A percentile compares a stretch with the other conserved stretches of the same genome.
Evolutionary conservation across 1,140 invertebrate genomes (phyloP).

Genomic region (Tetragnatha versicolor): DNA sequence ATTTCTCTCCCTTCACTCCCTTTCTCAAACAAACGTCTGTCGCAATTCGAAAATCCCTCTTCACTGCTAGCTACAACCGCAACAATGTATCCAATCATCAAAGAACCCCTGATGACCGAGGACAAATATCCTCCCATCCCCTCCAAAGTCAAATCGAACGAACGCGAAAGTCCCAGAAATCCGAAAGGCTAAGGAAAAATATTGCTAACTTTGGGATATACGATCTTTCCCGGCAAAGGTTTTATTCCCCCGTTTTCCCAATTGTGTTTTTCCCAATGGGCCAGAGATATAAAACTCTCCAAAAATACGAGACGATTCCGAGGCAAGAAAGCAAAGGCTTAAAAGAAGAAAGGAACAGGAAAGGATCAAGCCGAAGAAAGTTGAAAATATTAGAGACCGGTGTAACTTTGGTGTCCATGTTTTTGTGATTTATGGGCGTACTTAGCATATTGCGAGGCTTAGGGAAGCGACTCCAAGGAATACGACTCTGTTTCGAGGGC

Average conservation of each 20-base stretch:
- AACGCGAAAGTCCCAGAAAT: neutral
- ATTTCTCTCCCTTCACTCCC: too few species aligned
- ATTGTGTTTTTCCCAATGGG: conserved; percentile 31
- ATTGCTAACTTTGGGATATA: neutral
- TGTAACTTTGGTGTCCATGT: conserved; percentile 30
- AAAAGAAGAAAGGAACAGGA: neutral
- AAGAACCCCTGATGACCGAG: too few species aligned
- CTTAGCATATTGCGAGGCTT: conserved; percentile 35
- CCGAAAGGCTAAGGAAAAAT: neutral
- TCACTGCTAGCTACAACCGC: too few species aligned
- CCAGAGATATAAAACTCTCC: conserved; percentile 29
- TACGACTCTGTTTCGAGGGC: neutral
- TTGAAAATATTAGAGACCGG: conserved; percentile 40
- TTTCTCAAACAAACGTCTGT: too few species aligned
- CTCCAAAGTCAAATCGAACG: neutral
- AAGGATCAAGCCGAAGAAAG: conserved; percentile 18
- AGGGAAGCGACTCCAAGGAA: neutral
- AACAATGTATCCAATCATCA: too few species aligned
- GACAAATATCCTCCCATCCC: neutral
- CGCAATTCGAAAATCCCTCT: too few species aligned
- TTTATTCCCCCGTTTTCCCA: conserved; percentile 15
- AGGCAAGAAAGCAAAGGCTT: neutral
- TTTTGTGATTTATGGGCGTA: conserved; percentile 32
- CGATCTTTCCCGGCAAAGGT: neutral
- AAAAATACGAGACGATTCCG: neutral